Evolutionary conservation across 53 echinoderm and acorn worm genomes (phyloP).

Genomic region (Pentamera pediparva): DNA sequence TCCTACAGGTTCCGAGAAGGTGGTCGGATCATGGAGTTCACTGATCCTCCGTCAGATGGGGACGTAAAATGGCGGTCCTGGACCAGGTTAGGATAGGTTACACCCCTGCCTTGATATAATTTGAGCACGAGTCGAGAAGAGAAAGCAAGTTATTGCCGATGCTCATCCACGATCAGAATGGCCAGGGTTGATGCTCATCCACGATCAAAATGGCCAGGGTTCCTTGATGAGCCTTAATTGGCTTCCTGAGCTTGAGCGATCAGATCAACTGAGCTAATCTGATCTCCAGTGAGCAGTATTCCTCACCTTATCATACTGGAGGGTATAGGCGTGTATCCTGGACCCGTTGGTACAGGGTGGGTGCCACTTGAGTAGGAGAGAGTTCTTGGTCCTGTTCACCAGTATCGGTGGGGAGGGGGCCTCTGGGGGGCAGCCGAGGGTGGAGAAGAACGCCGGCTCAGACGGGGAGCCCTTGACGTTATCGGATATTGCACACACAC

Average conservation of each 20-base stretch:
- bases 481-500: conserved; percentile 99
- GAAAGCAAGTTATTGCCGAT: too few relatives aligned
- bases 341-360: conserved; percentile 83
- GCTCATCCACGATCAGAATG: too few relatives aligned
- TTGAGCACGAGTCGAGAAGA: too few relatives aligned
- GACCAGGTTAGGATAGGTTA: too few relatives aligned
- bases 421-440: conserved; percentile 79
- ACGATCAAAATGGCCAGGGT: too few relatives aligned
- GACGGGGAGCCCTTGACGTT: conserved; percentile 73
- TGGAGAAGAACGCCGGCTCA: conserved; percentile 65
- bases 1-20: not conserved
- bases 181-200: too few relatives aligned
- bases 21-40: too few relatives aligned
- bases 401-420: conserved; percentile 59
- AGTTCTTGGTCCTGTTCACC: conserved; percentile 73
- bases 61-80: too few relatives aligned
- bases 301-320: conserved; percentile 94
- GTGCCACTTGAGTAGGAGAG: conserved; percentile 71
- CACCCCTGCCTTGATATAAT: too few relatives aligned
- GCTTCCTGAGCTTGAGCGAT: too few relatives aligned
- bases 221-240: too few relatives aligned
- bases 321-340: conserved; percentile 76
- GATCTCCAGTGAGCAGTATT: not conserved
- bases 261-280: not conserved
- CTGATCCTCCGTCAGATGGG: too few relatives aligned